These are phyloP conservation scores for Calcarius ornatus DNA, from an alignment of 2,113 vertebrate species.

Conservation along the genomic window DNA sequence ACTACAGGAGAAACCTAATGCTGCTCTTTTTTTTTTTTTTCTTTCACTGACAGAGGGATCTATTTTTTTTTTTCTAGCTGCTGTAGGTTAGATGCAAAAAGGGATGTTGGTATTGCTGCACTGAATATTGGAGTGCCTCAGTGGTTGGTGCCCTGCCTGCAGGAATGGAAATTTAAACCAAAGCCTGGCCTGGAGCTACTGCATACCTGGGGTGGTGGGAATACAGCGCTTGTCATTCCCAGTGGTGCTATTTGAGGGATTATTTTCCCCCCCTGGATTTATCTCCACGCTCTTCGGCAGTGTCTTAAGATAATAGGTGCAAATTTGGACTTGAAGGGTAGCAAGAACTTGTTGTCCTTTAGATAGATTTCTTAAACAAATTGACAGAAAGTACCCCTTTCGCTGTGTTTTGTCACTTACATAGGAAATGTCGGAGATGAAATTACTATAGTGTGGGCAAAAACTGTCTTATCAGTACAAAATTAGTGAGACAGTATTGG, in stretches of 20 bases:
- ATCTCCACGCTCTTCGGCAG: not conserved
- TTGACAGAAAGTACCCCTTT: not conserved
- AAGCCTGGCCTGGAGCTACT: not conserved
- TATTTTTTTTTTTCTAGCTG: not conserved
- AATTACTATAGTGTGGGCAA: not conserved
- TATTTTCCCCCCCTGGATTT: not conserved
- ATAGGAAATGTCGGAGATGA: not conserved
- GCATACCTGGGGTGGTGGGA: not conserved
- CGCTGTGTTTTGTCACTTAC: not conserved
- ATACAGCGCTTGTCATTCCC: not conserved
- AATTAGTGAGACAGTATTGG: not conserved
- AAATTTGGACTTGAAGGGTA: not conserved
- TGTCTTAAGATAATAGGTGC: not conserved
- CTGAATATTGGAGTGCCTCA: not conserved
- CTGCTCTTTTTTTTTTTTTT: not conserved
- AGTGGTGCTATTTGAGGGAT: not conserved
- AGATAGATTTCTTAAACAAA: not conserved
- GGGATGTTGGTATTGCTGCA: rapidly evolving
- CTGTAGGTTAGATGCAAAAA: not conserved
- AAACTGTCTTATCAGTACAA: not conserved
- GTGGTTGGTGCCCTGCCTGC: not conserved
- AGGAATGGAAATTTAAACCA: not conserved
- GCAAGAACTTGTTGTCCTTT: not conserved
- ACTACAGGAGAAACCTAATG: not conserved
- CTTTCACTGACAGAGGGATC: not conserved